phyloP scores from a whole-genome alignment of 2,113 vertebrate species.

The Platichthys flesus region DNA sequence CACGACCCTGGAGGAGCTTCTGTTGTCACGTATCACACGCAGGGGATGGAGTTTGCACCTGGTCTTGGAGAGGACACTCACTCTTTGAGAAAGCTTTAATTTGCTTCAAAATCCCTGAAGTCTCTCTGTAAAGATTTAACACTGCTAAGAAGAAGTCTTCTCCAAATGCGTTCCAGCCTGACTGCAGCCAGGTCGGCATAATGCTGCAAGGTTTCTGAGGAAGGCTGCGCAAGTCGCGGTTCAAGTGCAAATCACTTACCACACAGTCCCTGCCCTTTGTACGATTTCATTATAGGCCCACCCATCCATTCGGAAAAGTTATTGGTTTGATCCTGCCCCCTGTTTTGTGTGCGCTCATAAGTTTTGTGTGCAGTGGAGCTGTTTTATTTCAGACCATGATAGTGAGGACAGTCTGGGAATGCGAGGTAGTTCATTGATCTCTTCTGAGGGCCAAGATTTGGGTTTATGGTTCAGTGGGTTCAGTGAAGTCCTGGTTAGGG shows the following conservation, averaged over 20 bases:
- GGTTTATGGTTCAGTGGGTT: no score
- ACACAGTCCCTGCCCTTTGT: no score
- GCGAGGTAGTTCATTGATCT: no score
- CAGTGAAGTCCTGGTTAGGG: no score
- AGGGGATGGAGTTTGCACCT: constrained; percentile 14
- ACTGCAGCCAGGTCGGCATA: constrained; percentile 1
- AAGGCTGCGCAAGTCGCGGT: neutral
- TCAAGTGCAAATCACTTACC: neutral
- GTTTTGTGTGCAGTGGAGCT: no score
- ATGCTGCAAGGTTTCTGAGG: neutral
- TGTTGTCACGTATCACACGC: constrained; percentile 30
- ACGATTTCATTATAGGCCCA: no score
- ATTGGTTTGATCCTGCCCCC: no score
- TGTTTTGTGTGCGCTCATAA: no score
- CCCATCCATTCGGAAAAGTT: no score
- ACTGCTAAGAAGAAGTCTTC: neutral
- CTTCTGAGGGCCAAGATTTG: no score
- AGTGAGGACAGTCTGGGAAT: no score
- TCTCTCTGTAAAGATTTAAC: neutral
- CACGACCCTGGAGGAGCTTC: constrained; percentile 30
- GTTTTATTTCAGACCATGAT: no score
- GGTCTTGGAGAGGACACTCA: constrained; percentile 3
- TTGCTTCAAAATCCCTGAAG: neutral
- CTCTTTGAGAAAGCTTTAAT: constrained; percentile 9
- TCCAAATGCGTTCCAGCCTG: neutral